phyloP scores from a whole-genome alignment of 2,888 invertebrate genomes.

The Tuta absoluta region DNA sequence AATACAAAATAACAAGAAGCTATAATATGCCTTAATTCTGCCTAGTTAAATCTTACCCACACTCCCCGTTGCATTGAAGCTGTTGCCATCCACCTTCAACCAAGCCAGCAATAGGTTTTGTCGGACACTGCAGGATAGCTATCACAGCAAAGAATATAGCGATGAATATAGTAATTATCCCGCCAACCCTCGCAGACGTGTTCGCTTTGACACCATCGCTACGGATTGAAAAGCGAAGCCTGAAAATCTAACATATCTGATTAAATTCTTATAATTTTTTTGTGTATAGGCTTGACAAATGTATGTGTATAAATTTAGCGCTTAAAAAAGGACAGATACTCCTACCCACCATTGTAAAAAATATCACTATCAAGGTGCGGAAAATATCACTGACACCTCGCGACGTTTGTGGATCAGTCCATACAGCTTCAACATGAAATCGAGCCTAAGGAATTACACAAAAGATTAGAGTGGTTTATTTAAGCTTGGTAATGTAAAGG shows the following conservation, averaged over 20 bases:
- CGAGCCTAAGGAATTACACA: conserved; percentile 50
- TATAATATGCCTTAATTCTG: background rate
- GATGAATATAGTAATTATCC: conserved; percentile 55
- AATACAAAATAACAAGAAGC: background rate
- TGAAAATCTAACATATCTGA: conserved; percentile 59
- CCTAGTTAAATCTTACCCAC: conserved; percentile 48
- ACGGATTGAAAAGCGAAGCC: conserved; percentile 66
- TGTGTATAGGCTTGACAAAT: background rate
- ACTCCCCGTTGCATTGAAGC: conserved; percentile 56
- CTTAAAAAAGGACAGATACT: background rate
- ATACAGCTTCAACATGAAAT: conserved; percentile 59
- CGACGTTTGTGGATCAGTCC: conserved; percentile 62
- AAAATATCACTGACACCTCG: conserved; percentile 61
- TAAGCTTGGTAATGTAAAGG: too few species aligned
- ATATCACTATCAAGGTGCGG: conserved; percentile 67
- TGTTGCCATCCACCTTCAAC: conserved; percentile 43
- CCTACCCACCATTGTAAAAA: conserved; percentile 65
- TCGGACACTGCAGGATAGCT: conserved; percentile 51
- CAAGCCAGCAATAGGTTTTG: conserved; percentile 46
- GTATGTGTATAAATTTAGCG: too few species aligned
- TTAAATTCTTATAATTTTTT: background rate
- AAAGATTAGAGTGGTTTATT: too few species aligned
- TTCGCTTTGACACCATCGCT: conserved; percentile 65
- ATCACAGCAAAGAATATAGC: conserved; percentile 53
- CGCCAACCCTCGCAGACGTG: conserved; percentile 66